phyloP scores from a whole-genome alignment of 2,113 vertebrate genomes.

The Dryoscopus gambensis region DNA sequence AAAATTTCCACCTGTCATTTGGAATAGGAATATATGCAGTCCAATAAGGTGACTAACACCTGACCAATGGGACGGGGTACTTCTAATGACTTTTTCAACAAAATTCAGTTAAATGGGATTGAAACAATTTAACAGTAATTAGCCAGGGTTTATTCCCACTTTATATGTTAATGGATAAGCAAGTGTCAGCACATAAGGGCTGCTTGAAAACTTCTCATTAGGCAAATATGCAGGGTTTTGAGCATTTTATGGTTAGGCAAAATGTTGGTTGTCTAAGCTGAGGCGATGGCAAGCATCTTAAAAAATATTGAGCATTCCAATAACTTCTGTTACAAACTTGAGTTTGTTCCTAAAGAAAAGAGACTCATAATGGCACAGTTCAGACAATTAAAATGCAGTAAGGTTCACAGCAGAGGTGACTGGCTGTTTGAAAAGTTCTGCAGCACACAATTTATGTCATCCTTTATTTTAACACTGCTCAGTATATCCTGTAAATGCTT shows the following conservation, averaged over 20 bases:
- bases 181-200: neutral
- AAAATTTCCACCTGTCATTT: neutral
- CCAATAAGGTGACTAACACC: neutral
- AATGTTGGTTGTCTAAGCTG: conserved; percentile 8
- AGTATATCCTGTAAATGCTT: conserved; percentile 41
- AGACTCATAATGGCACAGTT: neutral
- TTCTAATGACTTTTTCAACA: neutral
- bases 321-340: neutral
- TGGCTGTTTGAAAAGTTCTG: conserved; percentile 31
- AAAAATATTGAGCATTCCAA: conserved; percentile 5
- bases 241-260: neutral
- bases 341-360: neutral
- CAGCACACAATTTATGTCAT: conserved; percentile 30
- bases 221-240: neutral
- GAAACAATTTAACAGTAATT: neutral
- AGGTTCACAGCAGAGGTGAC: neutral
- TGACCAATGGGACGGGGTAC: neutral
- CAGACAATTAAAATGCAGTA: neutral
- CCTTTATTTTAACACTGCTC: conserved; percentile 38
- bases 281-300: neutral
- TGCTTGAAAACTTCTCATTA: conserved; percentile 36
- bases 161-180: neutral
- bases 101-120: neutral
- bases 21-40: neutral
- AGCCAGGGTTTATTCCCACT: neutral